phyloP scores from a whole-genome alignment of 1,140 invertebrate genomes.

The Chrysoperla carnea region DNA sequence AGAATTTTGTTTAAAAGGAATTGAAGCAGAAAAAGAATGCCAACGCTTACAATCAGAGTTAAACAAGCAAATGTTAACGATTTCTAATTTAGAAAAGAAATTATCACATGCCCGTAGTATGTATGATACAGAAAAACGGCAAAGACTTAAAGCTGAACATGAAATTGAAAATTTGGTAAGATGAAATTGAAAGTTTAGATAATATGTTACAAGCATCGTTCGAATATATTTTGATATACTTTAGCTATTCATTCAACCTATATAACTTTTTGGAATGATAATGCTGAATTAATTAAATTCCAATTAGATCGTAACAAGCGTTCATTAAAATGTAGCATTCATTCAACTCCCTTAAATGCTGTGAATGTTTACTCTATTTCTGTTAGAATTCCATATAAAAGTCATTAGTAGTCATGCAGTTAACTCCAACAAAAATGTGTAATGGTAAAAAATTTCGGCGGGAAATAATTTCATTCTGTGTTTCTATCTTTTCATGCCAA shows the following conservation, averaged over 20 bases:
- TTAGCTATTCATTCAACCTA: background rate
- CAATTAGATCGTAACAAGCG: too few species aligned
- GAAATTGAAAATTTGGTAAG: conserved; percentile 41
- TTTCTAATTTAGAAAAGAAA: conserved; percentile 51
- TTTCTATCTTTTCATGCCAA: too few species aligned
- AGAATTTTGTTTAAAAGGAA: conserved; percentile 47
- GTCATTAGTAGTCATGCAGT: too few species aligned
- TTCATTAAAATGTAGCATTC: too few species aligned
- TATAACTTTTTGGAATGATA: too few species aligned
- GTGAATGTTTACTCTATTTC: too few species aligned
- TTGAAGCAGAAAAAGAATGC: conserved; percentile 43
- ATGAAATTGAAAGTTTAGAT: too few species aligned
- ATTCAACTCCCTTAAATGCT: too few species aligned
- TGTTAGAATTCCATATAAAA: too few species aligned
- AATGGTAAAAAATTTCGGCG: conserved; percentile 2
- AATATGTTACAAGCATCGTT: too few species aligned
- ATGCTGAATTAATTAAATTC: too few species aligned
- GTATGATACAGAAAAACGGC: conserved; percentile 58
- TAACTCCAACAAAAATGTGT: too few species aligned
- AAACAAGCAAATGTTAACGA: conserved; percentile 41
- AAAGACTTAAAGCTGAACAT: conserved; percentile 36
- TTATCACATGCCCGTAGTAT: conserved; percentile 57
- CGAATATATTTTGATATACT: background rate
- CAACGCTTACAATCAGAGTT: conserved; percentile 42
- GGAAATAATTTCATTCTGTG: background rate